Evolutionary conservation across 2,113 vertebrate species (phyloP), one percentile per base, ranked within the genome.

Genomic region (Synchiropus splendidus): DNA sequence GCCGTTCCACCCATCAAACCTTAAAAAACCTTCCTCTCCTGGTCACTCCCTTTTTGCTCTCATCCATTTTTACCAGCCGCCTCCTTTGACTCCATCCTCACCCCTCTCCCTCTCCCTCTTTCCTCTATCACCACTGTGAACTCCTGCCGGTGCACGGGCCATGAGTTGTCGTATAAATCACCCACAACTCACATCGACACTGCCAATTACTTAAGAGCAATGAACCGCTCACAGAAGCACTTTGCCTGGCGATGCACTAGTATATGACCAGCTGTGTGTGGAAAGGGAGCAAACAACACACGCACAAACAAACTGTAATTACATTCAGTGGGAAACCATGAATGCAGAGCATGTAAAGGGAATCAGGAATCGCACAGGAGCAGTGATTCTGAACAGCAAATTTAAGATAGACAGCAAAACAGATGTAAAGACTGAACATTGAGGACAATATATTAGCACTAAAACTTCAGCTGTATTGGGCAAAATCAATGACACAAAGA

Each of bases 171-270:
- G 52, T 38, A 64, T 76, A 68, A 72, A 74, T 74, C 67, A 67
- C 31, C 64, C 41, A 12, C 37, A 27, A 31, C 39, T 44, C 59
- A 67, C 31, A 45, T 55, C 42, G n/a, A 32, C 42, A 41, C 42
- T 52, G 63, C 49, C 67, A 70, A 64, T 76, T 72, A 65, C 59
- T 71, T 69, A 54, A 65, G 47, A 69, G 58, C 51, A 61, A 68
- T 54, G 64, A 48, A 63, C 16, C 43, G 13, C 45, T 43, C 44
- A 2, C 41, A 36, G 42, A 34, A 33, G 46, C 10, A 12, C 21
- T 16, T 13, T 32, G 37, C 37, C 45, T 49, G 18, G 39, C 48
- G 35, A 18, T 36, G 8, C 36, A 32, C 1, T 2, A 35, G 50
- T 21, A 30, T 31, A 18, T 42, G 14, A 0, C 4, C 17, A 5